These are phyloP conservation scores for Ahaetulla prasina DNA, from an alignment of 2,113 vertebrate species.

Conservation along the genomic window DNA sequence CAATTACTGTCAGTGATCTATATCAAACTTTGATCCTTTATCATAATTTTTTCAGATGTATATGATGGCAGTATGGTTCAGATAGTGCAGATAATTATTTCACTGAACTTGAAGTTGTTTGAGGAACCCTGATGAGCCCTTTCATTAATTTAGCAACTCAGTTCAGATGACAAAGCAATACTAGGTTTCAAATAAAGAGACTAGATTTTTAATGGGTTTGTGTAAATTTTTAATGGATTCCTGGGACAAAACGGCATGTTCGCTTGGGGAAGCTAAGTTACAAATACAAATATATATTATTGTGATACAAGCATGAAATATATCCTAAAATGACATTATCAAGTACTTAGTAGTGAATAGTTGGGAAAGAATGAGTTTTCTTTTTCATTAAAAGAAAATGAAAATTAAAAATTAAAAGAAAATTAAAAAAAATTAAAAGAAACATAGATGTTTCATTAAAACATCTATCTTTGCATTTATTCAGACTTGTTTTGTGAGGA, in stretches of 20 bases:
- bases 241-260: not conserved
- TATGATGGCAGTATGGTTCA: not conserved
- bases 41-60: not conserved
- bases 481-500: slow-evolving; percentile 3
- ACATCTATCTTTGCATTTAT: not conserved
- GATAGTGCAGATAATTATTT: not conserved
- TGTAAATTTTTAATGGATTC: not conserved
- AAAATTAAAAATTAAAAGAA: too few relatives aligned
- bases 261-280: not conserved
- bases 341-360: not conserved
- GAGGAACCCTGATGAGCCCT: not conserved
- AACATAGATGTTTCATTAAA: too few relatives aligned
- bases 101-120: not conserved
- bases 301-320: not conserved
- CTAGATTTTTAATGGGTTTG: not conserved
- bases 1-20: not conserved
- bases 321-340: not conserved
- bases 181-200: not conserved
- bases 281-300: not conserved
- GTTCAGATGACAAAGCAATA: not conserved
- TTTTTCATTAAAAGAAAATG: not conserved
- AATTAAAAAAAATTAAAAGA: too few relatives aligned
- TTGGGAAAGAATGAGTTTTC: not conserved
- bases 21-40: not conserved
- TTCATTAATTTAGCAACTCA: not conserved